Evolutionary conservation across 2,888 invertebrate species (phyloP).

Genomic region (Dicranocentrus wangi): DNA sequence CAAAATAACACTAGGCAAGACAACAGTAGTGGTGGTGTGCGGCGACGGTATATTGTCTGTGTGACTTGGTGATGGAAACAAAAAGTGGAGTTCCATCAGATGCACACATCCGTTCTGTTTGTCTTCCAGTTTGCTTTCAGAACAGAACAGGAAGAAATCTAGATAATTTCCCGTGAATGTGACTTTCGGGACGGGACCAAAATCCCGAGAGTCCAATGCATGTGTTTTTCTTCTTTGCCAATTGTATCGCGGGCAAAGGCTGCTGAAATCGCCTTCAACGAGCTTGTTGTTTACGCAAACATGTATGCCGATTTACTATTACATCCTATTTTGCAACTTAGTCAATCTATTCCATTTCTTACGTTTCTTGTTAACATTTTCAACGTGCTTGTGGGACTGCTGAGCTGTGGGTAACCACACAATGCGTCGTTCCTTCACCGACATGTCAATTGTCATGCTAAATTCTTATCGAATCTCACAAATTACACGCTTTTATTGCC

Average conservation of each 20-base stretch:
- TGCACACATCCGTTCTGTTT: constrained; percentile 13
- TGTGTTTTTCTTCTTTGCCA: constrained; percentile 42
- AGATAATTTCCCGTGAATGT: constrained; percentile 35
- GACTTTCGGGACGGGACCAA: constrained; percentile 21
- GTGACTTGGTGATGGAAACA: background rate
- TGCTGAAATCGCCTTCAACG: background rate
- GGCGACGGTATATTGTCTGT: too few species aligned
- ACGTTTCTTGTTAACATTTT: background rate
- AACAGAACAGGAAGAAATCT: background rate
- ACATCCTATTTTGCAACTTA: background rate
- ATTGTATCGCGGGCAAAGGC: background rate
- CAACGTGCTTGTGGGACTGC: background rate
- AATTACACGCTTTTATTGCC: constrained; percentile 32
- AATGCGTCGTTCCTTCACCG: constrained; percentile 18
- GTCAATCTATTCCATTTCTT: background rate
- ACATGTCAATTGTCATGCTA: constrained; percentile 44
- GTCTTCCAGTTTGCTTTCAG: background rate
- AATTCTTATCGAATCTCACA: constrained; percentile 26
- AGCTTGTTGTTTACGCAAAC: background rate
- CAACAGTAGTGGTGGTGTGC: background rate
- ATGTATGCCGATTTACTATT: background rate
- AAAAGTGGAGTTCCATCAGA: constrained; percentile 3
- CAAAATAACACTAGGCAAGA: background rate
- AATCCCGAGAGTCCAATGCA: constrained; percentile 47
- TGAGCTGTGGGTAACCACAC: background rate